Evolutionary conservation across 2,888 invertebrate species (phyloP).

Genomic region (Microplitis deprimator): DNA sequence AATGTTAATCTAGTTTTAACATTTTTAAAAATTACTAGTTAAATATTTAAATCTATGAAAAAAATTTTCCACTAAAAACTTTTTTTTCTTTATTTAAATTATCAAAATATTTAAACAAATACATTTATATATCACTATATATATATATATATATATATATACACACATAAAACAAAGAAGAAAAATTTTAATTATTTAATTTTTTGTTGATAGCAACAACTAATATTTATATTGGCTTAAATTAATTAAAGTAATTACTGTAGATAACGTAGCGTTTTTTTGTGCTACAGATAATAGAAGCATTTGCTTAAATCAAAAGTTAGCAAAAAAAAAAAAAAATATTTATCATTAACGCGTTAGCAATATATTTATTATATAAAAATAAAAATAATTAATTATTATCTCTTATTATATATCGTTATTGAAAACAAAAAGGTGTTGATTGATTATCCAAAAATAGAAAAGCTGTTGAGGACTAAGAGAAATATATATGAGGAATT

Average conservation of each 20-base stretch:
- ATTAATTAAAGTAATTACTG: not conserved
- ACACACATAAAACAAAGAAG: too few relatives aligned
- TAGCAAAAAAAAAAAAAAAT: not conserved
- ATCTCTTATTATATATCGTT: not conserved
- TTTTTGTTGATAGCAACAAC: not conserved
- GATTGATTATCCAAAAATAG: not conserved
- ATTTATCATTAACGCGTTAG: not conserved
- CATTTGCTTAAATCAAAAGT: not conserved
- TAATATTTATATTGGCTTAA: not conserved
- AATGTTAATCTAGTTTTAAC: constrained; percentile 46
- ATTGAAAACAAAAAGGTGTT: not conserved
- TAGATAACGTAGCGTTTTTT: not conserved
- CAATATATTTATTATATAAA: not conserved
- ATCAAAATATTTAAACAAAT: too few relatives aligned
- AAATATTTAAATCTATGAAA: not conserved
- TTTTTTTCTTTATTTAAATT: not conserved
- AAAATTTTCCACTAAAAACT: not conserved
- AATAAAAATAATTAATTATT: not conserved
- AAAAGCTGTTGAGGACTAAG: not conserved
- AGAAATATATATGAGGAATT: not conserved
- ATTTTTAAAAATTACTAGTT: not conserved
- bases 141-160: too few relatives aligned
- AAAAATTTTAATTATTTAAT: not conserved
- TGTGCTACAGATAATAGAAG: not conserved
- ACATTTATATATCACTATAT: too few relatives aligned